Conservation (phyloP, 37 sponge, comb jelly and placozoan species). For the Petrosia ficiformis region DNA sequence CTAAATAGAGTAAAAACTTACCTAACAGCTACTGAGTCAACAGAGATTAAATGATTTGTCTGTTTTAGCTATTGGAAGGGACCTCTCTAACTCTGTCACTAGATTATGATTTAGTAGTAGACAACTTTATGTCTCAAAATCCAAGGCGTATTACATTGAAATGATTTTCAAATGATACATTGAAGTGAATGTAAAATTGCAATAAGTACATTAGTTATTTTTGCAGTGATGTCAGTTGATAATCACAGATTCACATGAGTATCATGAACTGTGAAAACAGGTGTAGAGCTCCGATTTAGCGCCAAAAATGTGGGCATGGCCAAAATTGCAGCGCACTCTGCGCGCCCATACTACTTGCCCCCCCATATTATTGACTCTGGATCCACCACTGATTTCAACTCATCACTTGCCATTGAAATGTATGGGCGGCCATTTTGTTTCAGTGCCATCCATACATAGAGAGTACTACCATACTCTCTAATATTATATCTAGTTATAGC, state of each 20-base stretch:
- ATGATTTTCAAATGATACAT: no score
- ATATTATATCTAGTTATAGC: no score
- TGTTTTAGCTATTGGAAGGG: slow-evolving; percentile 2
- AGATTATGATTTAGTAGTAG: not conserved
- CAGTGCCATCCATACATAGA: no score
- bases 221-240: no score
- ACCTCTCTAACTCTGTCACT: not conserved
- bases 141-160: not conserved
- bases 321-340: not conserved
- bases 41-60: slow-evolving; percentile 6
- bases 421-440: no score
- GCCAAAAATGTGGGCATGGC: not conserved
- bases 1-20: slow-evolving; percentile 27
- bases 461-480: no score
- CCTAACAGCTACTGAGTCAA: slow-evolving; percentile 4
- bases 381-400: not conserved
- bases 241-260: no score
- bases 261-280: no score
- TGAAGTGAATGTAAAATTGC: no score
- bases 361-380: not conserved
- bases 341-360: not conserved
- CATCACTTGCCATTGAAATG: no score
- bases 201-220: no score
- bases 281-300: not conserved
- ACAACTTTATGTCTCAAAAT: slow-evolving; percentile 1